Base-by-base conservation (phyloP, 2,888 invertebrate genomes). In the Mellilla xanthometata region DNA sequence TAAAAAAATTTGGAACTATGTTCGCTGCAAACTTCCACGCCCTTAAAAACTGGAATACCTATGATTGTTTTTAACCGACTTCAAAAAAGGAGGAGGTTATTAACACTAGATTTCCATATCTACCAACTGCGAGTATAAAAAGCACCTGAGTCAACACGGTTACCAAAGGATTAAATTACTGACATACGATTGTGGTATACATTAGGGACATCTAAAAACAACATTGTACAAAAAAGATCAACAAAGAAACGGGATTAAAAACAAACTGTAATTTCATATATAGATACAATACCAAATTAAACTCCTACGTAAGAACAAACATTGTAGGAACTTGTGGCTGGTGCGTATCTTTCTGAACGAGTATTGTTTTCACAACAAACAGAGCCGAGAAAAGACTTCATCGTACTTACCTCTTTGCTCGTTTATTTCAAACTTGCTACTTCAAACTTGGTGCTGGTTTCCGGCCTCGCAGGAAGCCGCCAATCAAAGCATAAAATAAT, bases 351-450 rank as follows among this genome's bases (percentile, higher is more conserved):
- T 48, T 47, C 45, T 49, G 45, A 42, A 42, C 39, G 49, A 41
- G 33, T 28, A 48, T 48, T 54, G 56, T 56, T 54, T 52, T 54
- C 54, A 52, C 22, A 56, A 50, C 41, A 56, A 52, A 54, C 42
- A 54, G 22, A 31, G 12, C 6, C 36, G 12, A 34, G 22, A 68
- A 60, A 67, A 73, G 47, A 70, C 64, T 59, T 43, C 44, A n/a
- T n/a, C n/a, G n/a, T n/a, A 73, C 62, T 80, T 79, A 81, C 81
- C 76, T 69, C 72, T 73, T 56, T 58, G 67, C 63, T 61, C 54
- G 67, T 77, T 77, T 85, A 85, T 85, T 86, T 84, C 65, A 62
- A 75, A 72, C 34, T 60, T 67, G 67, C 66, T 61, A 61, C 64
- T 65, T 64, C 60, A 62, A 51, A 59, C 65, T 48, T 49, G 56